Evolutionary conservation across 2,797 vertebrate species (phyloP), one percentile per base, ranked within the genome.

Genomic region (Halcyon leucocephala): DNA sequence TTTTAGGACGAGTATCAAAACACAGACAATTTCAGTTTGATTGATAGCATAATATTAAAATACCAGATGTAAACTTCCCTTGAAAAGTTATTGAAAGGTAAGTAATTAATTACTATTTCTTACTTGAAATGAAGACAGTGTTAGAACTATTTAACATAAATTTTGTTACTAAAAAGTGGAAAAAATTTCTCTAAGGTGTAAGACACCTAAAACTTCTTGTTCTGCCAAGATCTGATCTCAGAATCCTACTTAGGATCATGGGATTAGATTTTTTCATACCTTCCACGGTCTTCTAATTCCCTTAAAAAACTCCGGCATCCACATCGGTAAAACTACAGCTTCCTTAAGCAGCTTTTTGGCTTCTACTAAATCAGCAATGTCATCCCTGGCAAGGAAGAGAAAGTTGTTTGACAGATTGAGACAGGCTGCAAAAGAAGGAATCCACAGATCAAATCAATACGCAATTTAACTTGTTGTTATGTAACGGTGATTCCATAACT

Each of bases 221-320:
- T 86, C 46, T 18, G 16, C 6, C 65, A 87, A 84, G 37, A 84
- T 62, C 19, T 42, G 61, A 57, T 81, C 49, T 92, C 82, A 89
- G 86, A 96, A 91, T 80, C 62, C 44, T 82, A 85, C 16, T 93
- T 77, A 79, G 8, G 37, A 57, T n/a, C 18, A 24, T 28, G 48
- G n/a, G 1, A 86, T 13, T 29, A 72, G 60, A 49, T 62, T 64
- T 93, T 82, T 83, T 72, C 97, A 94, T 98, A 99, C 99, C 98
- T 99, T 99, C 99, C 99, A 99, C 0, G 99, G 99, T 95, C 99
- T 98, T 77, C 99, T 97, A 95, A 99, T 99, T 97, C 99, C 99
- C 97, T 99, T 99, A 97, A 99, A 99, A 97, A 99, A 99, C 39
- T 99, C 99, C 4, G 99, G 99, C 99, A 99, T 99, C 99, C 99